These are phyloP conservation scores for Colletes latitarsis DNA, from an alignment of 1,140 invertebrate species.

Conservation along the genomic window DNA sequence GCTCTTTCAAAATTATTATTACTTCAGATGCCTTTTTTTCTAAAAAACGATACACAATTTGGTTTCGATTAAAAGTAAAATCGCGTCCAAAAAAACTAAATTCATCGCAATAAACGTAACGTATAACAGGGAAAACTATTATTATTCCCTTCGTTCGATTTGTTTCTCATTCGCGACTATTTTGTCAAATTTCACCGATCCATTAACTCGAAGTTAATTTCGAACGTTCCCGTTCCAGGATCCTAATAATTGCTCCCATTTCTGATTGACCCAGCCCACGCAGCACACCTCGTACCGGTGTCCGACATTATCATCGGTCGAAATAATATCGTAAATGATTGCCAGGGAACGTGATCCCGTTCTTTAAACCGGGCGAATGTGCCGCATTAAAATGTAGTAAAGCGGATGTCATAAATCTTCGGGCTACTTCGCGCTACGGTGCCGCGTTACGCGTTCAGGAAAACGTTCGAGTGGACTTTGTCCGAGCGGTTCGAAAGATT, in stretches of 20 bases:
- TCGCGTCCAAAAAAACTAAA: too few relatives aligned
- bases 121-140: too few relatives aligned
- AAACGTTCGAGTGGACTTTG: conserved; percentile 44
- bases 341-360: conserved; percentile 55
- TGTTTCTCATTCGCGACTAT: too few relatives aligned
- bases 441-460: conserved; percentile 31
- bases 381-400: conserved; percentile 58
- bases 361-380: conserved; percentile 56
- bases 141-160: too few relatives aligned
- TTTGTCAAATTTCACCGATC: too few relatives aligned
- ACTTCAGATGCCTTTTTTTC: too few relatives aligned
- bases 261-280: background rate
- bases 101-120: too few relatives aligned
- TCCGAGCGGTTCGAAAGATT: conserved; percentile 45
- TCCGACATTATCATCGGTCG: conserved; percentile 51
- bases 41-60: too few relatives aligned
- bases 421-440: conserved; percentile 48
- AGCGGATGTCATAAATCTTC: conserved; percentile 60
- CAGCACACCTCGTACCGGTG: conserved; percentile 1
- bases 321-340: conserved; percentile 57
- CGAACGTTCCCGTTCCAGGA: background rate
- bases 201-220: background rate
- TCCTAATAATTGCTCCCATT: conserved; percentile 39
- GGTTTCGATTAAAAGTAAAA: too few relatives aligned
- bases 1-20: too few relatives aligned